Percentiles rank a stretch among this genome's conserved stretches.
Conservation (phyloP, 2,888 invertebrate genomes). For the Clanis bilineata region DNA sequence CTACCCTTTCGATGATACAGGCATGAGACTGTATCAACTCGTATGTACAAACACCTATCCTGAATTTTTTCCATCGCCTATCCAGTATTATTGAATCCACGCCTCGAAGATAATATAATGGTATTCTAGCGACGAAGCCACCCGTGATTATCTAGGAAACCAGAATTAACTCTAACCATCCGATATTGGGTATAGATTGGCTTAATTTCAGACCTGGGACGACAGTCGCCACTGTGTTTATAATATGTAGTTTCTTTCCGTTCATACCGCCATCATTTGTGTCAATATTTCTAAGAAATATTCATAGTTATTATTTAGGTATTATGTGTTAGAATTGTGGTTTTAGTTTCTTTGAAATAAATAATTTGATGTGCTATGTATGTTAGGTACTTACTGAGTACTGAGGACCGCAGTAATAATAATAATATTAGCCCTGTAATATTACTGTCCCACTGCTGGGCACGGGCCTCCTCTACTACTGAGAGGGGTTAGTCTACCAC, state of each 20-base stretch:
- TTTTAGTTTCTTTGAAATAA: too few species aligned
- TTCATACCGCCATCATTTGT: neutral
- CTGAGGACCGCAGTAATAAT: too few species aligned
- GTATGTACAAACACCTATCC: too few species aligned
- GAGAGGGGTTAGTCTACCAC: too few species aligned
- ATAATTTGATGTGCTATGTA: too few species aligned
- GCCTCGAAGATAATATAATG: conserved; percentile 45
- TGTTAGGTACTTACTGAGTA: too few species aligned
- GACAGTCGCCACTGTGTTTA: neutral
- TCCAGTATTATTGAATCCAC: conserved; percentile 13
- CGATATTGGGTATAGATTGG: conserved; percentile 41
- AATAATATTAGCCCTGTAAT: too few species aligned
- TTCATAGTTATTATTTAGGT: neutral
- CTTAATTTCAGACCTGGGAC: conserved; percentile 34
- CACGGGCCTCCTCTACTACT: too few species aligned
- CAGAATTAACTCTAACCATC: conserved; percentile 42
- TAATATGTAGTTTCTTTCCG: neutral
- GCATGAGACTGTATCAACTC: too few species aligned
- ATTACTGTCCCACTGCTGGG: too few species aligned
- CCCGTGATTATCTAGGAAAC: conserved; percentile 45
- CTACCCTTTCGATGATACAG: too few species aligned
- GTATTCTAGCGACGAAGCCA: conserved; percentile 35
- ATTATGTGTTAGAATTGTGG: too few species aligned
- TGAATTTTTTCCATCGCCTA: neutral
- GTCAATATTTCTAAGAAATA: neutral